Conservation (phyloP, 2,888 invertebrate species). For the Melinaea menophilus region DNA sequence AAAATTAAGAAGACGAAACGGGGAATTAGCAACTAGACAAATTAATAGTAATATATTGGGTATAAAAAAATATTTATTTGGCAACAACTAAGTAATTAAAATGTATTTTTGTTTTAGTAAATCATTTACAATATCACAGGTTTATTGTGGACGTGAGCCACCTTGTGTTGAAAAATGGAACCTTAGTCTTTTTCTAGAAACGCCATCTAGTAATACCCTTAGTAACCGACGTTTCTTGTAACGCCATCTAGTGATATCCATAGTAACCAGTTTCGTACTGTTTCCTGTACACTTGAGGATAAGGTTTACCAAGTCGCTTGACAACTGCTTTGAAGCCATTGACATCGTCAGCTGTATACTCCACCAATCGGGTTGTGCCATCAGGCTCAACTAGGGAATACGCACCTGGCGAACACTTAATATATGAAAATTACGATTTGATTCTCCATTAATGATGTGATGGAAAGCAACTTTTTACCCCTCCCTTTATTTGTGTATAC, state of each 20-base stretch:
- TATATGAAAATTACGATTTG: not conserved
- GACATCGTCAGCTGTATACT: conserved; percentile 73
- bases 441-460: too few relatives aligned
- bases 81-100: not conserved
- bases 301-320: conserved; percentile 69
- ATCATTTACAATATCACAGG: not conserved
- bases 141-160: not conserved
- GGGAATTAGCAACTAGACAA: too few relatives aligned
- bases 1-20: too few relatives aligned
- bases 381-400: conserved; percentile 73
- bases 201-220: conserved; percentile 45
- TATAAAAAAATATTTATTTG: not conserved
- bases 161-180: not conserved
- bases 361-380: conserved; percentile 72
- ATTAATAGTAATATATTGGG: too few relatives aligned
- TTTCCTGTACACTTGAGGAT: conserved; percentile 61
- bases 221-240: conserved; percentile 30
- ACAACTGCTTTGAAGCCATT: conserved; percentile 75
- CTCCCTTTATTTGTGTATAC: too few relatives aligned
- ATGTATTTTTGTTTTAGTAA: not conserved
- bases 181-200: conserved; percentile 23
- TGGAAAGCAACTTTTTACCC: too few relatives aligned
- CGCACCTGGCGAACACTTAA: conserved; percentile 54
- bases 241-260: conserved; percentile 65
- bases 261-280: conserved; percentile 52